Conservation (phyloP, 1,140 invertebrate genomes). For the Drosophila watanabei region DNA sequence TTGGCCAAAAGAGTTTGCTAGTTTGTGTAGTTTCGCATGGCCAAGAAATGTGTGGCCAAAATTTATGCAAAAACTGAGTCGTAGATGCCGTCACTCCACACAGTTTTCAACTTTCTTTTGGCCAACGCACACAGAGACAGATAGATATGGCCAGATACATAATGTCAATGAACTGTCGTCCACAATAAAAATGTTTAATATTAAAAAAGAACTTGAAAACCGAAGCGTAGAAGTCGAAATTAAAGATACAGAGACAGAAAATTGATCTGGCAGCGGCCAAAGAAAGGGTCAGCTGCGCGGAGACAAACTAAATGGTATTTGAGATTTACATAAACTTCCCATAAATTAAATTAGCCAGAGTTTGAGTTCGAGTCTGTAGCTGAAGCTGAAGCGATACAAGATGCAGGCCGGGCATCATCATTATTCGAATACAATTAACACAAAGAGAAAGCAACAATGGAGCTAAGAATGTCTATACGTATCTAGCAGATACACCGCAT, state of each 20-base stretch:
- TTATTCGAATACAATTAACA: slow-evolving; percentile 84
- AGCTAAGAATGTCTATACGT: slow-evolving; percentile 40
- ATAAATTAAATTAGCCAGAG: slow-evolving; percentile 80
- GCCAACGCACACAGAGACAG: slow-evolving; percentile 31
- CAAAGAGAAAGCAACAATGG: slow-evolving; percentile 74
- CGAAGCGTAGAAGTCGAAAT: slow-evolving; percentile 47
- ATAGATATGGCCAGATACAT: slow-evolving; percentile 31
- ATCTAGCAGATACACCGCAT: slow-evolving; percentile 45
- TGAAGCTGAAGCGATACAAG: slow-evolving; percentile 33
- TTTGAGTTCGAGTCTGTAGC: slow-evolving; percentile 10
- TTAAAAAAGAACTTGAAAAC: slow-evolving; percentile 63
- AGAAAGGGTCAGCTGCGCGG: background rate
- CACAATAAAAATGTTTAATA: slow-evolving; percentile 66
- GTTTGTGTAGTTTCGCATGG: slow-evolving; percentile 61
- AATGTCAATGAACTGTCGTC: slow-evolving; percentile 72
- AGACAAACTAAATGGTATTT: slow-evolving; percentile 70
- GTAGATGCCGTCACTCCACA: slow-evolving; percentile 40
- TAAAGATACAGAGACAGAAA: slow-evolving; percentile 57
- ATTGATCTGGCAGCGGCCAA: slow-evolving; percentile 44
- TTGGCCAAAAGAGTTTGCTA: background rate
- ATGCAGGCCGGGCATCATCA: slow-evolving; percentile 65
- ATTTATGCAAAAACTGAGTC: slow-evolving; percentile 60
- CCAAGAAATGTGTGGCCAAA: slow-evolving; percentile 75
- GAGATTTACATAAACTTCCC: slow-evolving; percentile 79
- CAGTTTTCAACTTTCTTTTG: slow-evolving; percentile 75